Percentiles rank a stretch among this genome's conserved stretches.
Evolutionary conservation across 2,113 vertebrate species (phyloP).

Genomic region (Raja brachyura): DNA sequence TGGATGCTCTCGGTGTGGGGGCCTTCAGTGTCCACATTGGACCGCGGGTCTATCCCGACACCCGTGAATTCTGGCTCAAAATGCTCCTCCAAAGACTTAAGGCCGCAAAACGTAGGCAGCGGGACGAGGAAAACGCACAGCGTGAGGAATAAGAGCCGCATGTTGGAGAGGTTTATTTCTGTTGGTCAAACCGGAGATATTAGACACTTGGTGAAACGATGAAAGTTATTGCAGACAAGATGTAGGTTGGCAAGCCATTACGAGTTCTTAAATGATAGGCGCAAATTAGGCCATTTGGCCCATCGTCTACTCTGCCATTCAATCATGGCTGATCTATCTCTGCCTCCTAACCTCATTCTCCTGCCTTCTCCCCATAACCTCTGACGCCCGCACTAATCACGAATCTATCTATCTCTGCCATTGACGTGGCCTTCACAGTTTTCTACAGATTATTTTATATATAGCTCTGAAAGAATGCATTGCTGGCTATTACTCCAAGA

Average conservation of each 20-base stretch:
- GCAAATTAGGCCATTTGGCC: no score
- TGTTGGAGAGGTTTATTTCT: constrained; percentile 49
- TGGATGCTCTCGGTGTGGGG: constrained; percentile 57
- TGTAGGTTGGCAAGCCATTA: neutral
- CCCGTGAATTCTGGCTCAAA: constrained; percentile 46
- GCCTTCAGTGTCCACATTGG: constrained; percentile 39
- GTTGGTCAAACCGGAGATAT: neutral
- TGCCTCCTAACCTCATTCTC: no score
- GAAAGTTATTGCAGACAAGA: neutral
- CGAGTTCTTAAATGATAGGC: no score
- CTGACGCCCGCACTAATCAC: no score
- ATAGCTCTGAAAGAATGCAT: no score
- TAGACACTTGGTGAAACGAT: neutral
- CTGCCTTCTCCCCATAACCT: no score
- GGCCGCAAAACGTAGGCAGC: constrained; percentile 53
- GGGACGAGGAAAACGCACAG: constrained; percentile 55
- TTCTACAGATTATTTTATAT: no score
- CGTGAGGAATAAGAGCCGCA: constrained; percentile 58
- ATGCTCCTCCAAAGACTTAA: constrained; percentile 62
- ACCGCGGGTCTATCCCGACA: constrained; percentile 41
- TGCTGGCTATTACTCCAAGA: no score
- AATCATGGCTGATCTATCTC: no score
- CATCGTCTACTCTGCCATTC: no score
- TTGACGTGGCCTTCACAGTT: no score
- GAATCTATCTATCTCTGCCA: no score